phyloP scores from a whole-genome alignment of 2,888 invertebrate genomes.

The Hemaris fuciformis region DNA sequence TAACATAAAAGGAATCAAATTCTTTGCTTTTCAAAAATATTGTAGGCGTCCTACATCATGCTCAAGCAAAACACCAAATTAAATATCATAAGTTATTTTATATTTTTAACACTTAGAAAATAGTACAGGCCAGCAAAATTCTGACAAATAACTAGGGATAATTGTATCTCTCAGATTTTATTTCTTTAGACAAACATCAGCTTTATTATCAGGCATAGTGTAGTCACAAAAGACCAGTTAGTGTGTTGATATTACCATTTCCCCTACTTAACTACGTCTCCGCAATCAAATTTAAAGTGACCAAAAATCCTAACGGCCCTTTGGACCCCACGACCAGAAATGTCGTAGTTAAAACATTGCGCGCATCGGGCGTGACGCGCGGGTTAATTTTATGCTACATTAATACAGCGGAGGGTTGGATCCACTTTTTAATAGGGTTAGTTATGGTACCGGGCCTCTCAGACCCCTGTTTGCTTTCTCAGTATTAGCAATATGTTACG shows the following conservation, averaged over 20 bases:
- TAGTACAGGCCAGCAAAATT: too few species aligned
- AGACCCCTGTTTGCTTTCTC: slow-evolving; percentile 53
- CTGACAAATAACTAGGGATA: too few species aligned
- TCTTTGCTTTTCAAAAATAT: too few species aligned
- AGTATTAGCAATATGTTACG: slow-evolving; percentile 67
- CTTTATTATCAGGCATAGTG: too few species aligned
- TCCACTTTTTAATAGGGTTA: slow-evolving; percentile 78
- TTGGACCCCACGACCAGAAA: slow-evolving; percentile 14
- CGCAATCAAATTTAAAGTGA: slow-evolving; percentile 15
- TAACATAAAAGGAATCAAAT: too few species aligned
- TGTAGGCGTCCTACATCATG: too few species aligned
- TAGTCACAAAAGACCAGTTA: too few species aligned
- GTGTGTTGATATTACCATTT: neutral
- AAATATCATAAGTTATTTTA: too few species aligned
- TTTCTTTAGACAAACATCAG: too few species aligned
- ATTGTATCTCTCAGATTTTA: too few species aligned
- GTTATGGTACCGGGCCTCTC: slow-evolving; percentile 66
- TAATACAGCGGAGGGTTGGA: slow-evolving; percentile 64
- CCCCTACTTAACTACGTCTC: slow-evolving; percentile 3
- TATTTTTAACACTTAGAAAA: too few species aligned
- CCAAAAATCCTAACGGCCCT: slow-evolving; percentile 22
- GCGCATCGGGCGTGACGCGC: slow-evolving; percentile 66
- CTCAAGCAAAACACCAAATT: too few species aligned
- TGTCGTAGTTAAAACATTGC: slow-evolving; percentile 18
- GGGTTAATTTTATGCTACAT: slow-evolving; percentile 81